phyloP scores from a whole-genome alignment of 2,888 invertebrate genomes.

The Torymus aiolomorphi region DNA sequence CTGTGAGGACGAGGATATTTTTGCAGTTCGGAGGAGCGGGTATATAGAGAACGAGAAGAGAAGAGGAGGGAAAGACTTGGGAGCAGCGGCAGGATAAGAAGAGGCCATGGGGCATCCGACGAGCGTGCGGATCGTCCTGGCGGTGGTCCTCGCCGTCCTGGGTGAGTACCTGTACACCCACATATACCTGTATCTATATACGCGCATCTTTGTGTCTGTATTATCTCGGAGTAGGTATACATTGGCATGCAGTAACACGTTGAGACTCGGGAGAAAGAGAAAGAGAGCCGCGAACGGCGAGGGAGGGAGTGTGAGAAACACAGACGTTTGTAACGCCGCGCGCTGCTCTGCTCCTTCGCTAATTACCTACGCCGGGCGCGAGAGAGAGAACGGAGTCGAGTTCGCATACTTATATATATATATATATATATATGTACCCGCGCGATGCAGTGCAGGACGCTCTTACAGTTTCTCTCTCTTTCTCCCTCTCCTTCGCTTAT shows the following conservation, averaged over 20 bases:
- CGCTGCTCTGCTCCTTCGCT: slow-evolving; percentile 1
- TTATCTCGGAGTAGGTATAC: no score
- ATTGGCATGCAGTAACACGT: background rate
- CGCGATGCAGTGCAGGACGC: background rate
- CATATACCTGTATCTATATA: no score
- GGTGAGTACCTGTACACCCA: slow-evolving; percentile 1
- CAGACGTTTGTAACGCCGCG: slow-evolving; percentile 2
- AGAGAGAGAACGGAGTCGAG: no score
- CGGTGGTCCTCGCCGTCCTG: slow-evolving; percentile 6
- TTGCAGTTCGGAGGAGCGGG: background rate
- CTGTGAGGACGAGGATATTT: no score
- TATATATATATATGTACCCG: background rate
- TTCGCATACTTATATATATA: no score
- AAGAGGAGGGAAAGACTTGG: background rate
- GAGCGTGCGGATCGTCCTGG: slow-evolving; percentile 3
- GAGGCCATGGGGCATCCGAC: background rate
- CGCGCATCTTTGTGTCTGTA: no score
- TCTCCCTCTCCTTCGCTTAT: background rate
- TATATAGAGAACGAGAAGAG: no score
- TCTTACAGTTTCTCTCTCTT: background rate
- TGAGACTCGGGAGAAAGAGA: background rate
- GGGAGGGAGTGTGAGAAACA: slow-evolving; percentile 1
- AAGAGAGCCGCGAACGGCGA: background rate
- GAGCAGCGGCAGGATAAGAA: background rate
- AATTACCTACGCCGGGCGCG: background rate